Base-by-base conservation (phyloP, 2,888 invertebrate genomes). In the Tetropium fuscum region DNA sequence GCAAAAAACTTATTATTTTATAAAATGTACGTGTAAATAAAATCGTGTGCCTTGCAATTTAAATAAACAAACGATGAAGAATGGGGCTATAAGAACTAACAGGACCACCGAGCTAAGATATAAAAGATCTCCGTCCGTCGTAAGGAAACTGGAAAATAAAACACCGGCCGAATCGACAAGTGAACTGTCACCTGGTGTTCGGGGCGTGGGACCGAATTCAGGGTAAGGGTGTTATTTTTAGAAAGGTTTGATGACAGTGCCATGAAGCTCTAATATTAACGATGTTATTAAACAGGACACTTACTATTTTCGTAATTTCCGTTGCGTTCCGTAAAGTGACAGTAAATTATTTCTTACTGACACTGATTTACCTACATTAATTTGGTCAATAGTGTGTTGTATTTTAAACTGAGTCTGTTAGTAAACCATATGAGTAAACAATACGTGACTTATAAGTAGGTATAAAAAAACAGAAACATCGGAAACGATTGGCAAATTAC, bases 71-170 rank as follows among this genome's bases (percentile, higher is more conserved):
- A 57, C 44, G 49, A 71, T 70, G 70, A 72, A 71, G 61, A 67
- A 63, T 64, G 60, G 47, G 15, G 57, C 61, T 32, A 40, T 63
- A 22, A 66, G 70, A 59, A 72, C 60, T 2, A 72, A 72, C 43
- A 63, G 49, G 59, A 69, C 69, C 15, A 63, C 71, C 36, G 72
- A 72, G 53, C 40, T 72, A 25, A 20, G 72, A 25, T 68, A 60
- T 47, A 64, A 60, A 40, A 62, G 68, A 64, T 64, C 64, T 32
- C 64, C 69, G 5, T 63, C 66, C 19, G 51, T 27, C 3, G 59
- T 43, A 11, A 66, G 64, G 44, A 70, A 66, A 63, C 38, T 30
- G 15, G 66, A 63, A 53, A 56, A 58, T 49, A 38, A 43, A 40
- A 15, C 32, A 7, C 30, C 34, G 27, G 43, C 19, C 13, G 61